These are phyloP conservation scores for Catalaphyllia jardinei DNA, from an alignment of 64 coral and sea anemone species.

Conservation along the genomic window DNA sequence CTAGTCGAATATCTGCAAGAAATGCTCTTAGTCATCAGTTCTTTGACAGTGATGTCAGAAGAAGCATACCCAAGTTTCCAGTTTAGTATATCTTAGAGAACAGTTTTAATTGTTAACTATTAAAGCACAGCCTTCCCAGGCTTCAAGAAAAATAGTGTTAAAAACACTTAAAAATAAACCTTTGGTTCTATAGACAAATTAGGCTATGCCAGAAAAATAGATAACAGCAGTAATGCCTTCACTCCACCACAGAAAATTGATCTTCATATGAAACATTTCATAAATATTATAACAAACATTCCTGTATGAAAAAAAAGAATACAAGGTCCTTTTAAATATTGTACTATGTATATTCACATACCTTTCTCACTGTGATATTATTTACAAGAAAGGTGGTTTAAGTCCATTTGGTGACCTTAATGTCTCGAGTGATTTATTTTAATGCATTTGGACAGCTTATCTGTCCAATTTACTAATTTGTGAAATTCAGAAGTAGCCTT, in stretches of 20 bases:
- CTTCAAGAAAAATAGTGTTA: background rate
- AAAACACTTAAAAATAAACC: conserved; percentile 4
- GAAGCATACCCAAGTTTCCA: conserved; percentile 34
- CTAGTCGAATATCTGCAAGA: conserved; percentile 80
- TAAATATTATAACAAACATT: background rate
- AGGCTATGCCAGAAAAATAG: too few species aligned
- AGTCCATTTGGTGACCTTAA: background rate
- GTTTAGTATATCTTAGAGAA: too few species aligned
- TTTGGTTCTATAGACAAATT: too few species aligned
- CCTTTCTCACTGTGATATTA: background rate
- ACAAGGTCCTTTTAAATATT: conserved; percentile 27
- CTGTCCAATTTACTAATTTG: background rate
- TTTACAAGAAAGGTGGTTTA: background rate
- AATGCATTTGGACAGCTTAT: background rate
- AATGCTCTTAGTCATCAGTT: conserved; percentile 75
- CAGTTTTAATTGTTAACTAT: too few species aligned
- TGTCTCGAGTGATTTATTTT: background rate
- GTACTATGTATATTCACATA: background rate
- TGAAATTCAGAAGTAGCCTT: background rate
- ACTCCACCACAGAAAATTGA: too few species aligned
- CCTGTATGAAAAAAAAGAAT: background rate
- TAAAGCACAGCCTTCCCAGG: too few species aligned
- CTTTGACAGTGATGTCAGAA: conserved; percentile 83
- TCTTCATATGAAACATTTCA: background rate
- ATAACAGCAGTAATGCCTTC: too few species aligned